These are phyloP conservation scores for Calosoma granatense DNA, from an alignment of 1,140 invertebrate species.

Conservation along the genomic window DNA sequence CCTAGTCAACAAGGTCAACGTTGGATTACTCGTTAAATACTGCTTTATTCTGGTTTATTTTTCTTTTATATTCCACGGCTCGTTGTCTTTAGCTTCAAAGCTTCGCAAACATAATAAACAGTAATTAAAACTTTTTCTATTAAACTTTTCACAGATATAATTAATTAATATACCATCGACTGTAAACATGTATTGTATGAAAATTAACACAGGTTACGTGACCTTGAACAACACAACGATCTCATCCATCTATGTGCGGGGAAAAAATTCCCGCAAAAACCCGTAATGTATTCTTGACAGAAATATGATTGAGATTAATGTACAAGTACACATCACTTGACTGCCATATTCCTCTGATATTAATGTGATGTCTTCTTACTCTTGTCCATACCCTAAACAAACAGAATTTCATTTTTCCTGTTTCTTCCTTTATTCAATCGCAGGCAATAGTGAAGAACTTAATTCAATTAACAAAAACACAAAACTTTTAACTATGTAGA, in stretches of 20 bases:
- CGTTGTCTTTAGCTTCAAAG: no score
- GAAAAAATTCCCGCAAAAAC: not conserved
- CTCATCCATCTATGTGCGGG: not conserved
- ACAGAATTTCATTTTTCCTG: not conserved
- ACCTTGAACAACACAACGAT: no score
- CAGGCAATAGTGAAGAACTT: not conserved
- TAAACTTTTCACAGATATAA: not conserved
- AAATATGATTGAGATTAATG: conserved; percentile 8
- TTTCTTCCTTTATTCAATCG: not conserved
- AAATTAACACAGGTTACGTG: no score
- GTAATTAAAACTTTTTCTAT: not conserved
- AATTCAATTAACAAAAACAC: not conserved
- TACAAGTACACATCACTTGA: not conserved
- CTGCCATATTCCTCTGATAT: not conserved
- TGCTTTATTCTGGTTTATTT: no score
- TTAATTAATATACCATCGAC: not conserved
- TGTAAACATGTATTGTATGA: conserved; percentile 3
- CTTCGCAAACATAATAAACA: no score
- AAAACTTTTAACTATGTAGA: no score
- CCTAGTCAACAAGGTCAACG: no score
- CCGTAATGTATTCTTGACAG: conserved; percentile 7
- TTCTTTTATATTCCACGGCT: no score
- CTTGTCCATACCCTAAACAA: not conserved
- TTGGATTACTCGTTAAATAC: no score
- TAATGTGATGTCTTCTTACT: not conserved